Evolutionary conservation across 2,797 vertebrate genomes (phyloP).

Genomic region (Sebastes baramenuke): DNA sequence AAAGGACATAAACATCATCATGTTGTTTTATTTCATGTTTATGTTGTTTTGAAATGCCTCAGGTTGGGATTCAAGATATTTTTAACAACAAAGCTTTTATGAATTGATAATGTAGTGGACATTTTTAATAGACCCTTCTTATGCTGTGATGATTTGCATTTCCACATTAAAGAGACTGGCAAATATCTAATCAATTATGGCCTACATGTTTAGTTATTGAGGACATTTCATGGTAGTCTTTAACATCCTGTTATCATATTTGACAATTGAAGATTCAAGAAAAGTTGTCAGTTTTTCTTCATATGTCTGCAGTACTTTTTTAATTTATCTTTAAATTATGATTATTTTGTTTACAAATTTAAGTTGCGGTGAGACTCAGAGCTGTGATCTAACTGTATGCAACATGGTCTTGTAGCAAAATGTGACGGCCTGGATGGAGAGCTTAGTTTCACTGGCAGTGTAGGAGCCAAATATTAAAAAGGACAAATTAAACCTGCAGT

Average conservation of each 20-base stretch:
- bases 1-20: conserved; percentile 19
- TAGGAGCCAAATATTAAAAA: too few species aligned
- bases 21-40: conserved; percentile 37
- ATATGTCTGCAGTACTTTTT: background rate
- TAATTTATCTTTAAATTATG: background rate
- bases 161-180: conserved; percentile 60
- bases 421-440: background rate
- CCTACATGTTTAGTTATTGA: background rate
- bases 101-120: conserved; percentile 2
- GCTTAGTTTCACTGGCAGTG: too few species aligned
- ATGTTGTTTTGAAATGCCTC: conserved; percentile 40
- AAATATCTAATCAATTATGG: background rate
- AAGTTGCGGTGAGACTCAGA: background rate
- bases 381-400: background rate
- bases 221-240: background rate
- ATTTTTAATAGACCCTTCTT: conserved; percentile 55
- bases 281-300: too few species aligned
- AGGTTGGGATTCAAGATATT: conserved; percentile 31
- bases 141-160: conserved; percentile 63
- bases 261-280: too few species aligned
- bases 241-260: background rate
- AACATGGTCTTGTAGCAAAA: background rate
- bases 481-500: too few species aligned
- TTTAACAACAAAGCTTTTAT: conserved; percentile 43
- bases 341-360: background rate